Evolutionary conservation across 2,797 vertebrate genomes (phyloP).

Genomic region (Austrolebias charrua): DNA sequence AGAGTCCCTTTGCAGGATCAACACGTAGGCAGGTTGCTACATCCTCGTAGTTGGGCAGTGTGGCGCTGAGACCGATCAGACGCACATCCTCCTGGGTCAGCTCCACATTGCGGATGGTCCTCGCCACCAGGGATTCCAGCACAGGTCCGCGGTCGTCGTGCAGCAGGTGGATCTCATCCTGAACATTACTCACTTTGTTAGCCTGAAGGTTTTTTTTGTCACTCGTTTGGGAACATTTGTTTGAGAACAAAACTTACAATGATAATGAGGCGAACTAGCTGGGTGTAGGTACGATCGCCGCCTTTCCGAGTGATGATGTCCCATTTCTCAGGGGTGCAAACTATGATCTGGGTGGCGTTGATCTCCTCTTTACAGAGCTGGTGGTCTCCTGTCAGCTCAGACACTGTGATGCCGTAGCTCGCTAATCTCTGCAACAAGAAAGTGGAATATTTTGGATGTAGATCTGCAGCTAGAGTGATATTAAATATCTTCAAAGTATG

Average conservation of each 20-base stretch:
- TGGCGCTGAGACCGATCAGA: slow-evolving; percentile 93
- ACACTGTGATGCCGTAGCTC: slow-evolving; percentile 93
- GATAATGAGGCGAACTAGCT: slow-evolving; percentile 95
- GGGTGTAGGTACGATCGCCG: slow-evolving; percentile 96
- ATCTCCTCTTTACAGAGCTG: slow-evolving; percentile 99
- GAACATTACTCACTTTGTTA: not conserved
- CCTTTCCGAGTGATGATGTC: slow-evolving; percentile 99
- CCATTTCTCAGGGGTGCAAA: slow-evolving; percentile 99
- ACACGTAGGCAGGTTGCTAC: slow-evolving; percentile 95
- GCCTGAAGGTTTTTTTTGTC: not conserved
- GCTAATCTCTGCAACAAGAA: slow-evolving; percentile 85
- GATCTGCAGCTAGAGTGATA: not conserved
- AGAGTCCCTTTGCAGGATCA: slow-evolving; percentile 90
- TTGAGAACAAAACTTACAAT: slow-evolving; percentile 82
- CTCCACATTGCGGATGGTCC: slow-evolving; percentile 96
- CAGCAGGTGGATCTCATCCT: slow-evolving; percentile 98
- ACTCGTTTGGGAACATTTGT: not conserved
- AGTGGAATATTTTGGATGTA: not conserved
- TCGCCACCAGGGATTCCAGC: slow-evolving; percentile 92
- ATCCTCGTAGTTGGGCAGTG: slow-evolving; percentile 97
- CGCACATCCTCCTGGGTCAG: slow-evolving; percentile 97
- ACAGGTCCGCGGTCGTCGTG: slow-evolving; percentile 97
- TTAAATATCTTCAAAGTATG: not conserved
- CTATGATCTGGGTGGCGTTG: slow-evolving; percentile 95
- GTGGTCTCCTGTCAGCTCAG: slow-evolving; percentile 96